These are phyloP conservation scores for Myotis myotis DNA, from an alignment of 2,797 vertebrate species.

Conservation along the genomic window DNA sequence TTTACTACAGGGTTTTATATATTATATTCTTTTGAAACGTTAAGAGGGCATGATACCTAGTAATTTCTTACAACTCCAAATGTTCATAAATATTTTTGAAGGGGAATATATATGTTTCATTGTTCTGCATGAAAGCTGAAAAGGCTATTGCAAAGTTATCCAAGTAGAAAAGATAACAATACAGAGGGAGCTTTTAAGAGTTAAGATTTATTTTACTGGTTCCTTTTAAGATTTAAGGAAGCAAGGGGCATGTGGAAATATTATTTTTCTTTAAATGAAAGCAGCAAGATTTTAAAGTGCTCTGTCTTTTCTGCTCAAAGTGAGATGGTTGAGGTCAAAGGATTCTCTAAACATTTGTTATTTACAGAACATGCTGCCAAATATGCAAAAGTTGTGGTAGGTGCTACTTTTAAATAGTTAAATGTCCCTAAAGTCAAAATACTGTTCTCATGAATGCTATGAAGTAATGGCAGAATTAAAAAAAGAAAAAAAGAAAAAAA, in stretches of 20 bases:
- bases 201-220: constrained; percentile 65
- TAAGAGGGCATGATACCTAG: constrained; percentile 61
- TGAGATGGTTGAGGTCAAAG: not conserved
- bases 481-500: not conserved
- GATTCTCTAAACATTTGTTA: not conserved
- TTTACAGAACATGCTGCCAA: not conserved
- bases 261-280: constrained; percentile 37
- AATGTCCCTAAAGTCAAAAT: not conserved
- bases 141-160: constrained; percentile 54
- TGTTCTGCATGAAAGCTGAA: constrained; percentile 43
- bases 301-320: not conserved
- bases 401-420: not conserved
- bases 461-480: not conserved
- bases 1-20: constrained; percentile 55
- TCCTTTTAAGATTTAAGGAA: constrained; percentile 64
- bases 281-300: constrained; percentile 12
- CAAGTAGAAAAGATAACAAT: constrained; percentile 71
- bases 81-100: constrained; percentile 74
- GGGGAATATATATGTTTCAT: constrained; percentile 63
- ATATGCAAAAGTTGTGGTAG: not conserved
- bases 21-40: constrained; percentile 61
- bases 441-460: not conserved
- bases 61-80: constrained; percentile 66
- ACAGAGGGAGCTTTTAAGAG: constrained; percentile 55
- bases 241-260: constrained; percentile 36